Evolutionary conservation across 2,888 invertebrate species (phyloP), one percentile per base, ranked within the genome.

Genomic region (Nomada fabriciana): DNA sequence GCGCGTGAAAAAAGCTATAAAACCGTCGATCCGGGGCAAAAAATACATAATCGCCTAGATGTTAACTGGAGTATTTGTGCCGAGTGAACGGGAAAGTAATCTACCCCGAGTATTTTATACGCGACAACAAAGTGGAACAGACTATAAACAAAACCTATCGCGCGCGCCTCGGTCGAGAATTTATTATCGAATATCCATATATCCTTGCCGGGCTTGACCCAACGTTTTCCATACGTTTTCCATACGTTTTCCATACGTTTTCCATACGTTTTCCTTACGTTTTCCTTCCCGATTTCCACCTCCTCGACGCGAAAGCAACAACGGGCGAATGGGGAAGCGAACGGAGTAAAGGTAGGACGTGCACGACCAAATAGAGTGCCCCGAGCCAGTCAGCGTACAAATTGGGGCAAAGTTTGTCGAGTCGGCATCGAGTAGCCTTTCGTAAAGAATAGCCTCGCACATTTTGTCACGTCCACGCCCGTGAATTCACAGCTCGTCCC

Each of bases 81-180:
- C 88, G 89, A 90, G 90, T 91, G 91, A 91, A 82, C 87, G 88
- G 89, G 89, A 84, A 88, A 90, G 90, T 89, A 89, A 89, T 91
- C 90, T 88, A 88, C 83, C 29, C 87, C 88, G 23, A 2, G 25
- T 84, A 85, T 87, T 88, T 83, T 85, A 80, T 68, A 82, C 79
- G 72, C 76, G 64, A 57, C 57, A 55, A 64, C 68, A 72, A 82
- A 84, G 71, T 86, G 79, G 87, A 87, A 83, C 82, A 55, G 57
- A 76, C 72, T 78, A 86, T 84, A 76, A 88, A 88, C 85, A 84
- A 87, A 82, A 80, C 82, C 82, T 64, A 64, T 60, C 36, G 36
- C 72, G 65, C 69, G 68, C 74, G 63, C 36, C 57, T 63, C 47
- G 59, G 23, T 36, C 42, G 55, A 64, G 59, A 72, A 79, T 78